Percentiles rank a stretch among this genome's conserved stretches.
phyloP scores from a whole-genome alignment of 2,888 invertebrate species.

The Epistrophe grossulariae region DNA sequence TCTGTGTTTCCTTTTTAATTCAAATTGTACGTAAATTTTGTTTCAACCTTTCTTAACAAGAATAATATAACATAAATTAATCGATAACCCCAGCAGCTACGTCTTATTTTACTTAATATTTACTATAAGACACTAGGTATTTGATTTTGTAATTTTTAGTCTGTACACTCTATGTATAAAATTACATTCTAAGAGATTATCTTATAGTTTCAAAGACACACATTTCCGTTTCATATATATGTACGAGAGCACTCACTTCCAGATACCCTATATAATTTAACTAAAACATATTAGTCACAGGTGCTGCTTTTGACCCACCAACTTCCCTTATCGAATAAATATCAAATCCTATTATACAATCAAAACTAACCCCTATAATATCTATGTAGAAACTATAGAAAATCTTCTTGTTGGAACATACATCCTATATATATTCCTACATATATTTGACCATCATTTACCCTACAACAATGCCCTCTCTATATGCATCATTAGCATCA shows the following conservation, averaged over 20 bases:
- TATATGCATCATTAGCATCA: conserved; percentile 42
- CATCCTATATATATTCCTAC: too few relatives aligned
- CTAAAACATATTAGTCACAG: conserved; percentile 27
- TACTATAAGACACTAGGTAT: too few relatives aligned
- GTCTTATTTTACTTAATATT: too few relatives aligned
- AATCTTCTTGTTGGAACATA: neutral
- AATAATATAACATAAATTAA: too few relatives aligned
- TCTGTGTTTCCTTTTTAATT: too few relatives aligned
- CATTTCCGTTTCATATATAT: neutral
- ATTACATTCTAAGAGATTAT: neutral
- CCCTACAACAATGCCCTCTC: conserved; percentile 10
- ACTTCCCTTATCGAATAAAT: conserved; percentile 29
- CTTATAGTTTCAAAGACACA: neutral
- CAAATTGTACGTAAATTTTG: too few relatives aligned
- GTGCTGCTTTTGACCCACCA: conserved; percentile 21
- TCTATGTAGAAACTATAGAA: neutral
- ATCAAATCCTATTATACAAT: conserved; percentile 20
- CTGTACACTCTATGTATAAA: too few relatives aligned
- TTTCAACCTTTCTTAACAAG: too few relatives aligned
- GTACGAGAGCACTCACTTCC: neutral
- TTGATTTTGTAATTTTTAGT: too few relatives aligned
- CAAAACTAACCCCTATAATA: conserved; percentile 21
- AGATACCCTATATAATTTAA: neutral
- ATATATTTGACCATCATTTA: conserved; percentile 35
- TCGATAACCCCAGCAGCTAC: too few relatives aligned